phyloP scores from a whole-genome alignment of 2,888 invertebrate genomes.

The Agriopis marginaria region DNA sequence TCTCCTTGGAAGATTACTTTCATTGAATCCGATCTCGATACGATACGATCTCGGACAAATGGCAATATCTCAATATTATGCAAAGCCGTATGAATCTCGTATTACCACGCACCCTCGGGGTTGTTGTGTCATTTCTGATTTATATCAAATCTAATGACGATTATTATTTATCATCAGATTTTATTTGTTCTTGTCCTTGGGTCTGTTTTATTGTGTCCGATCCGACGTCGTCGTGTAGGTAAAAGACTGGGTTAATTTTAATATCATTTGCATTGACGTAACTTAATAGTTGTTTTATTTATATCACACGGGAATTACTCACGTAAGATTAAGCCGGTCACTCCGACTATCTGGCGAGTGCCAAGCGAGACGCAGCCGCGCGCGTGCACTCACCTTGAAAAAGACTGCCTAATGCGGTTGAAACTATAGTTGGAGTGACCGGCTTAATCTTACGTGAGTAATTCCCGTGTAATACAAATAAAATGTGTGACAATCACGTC shows the following conservation, averaged over 20 bases:
- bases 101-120: slow-evolving; percentile 56
- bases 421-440: too few species aligned
- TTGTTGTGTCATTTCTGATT: slow-evolving; percentile 63
- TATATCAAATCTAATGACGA: slow-evolving; percentile 55
- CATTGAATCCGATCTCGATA: neutral
- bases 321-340: too few species aligned
- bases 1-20: too few species aligned
- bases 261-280: neutral
- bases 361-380: too few species aligned
- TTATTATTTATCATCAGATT: slow-evolving; percentile 50
- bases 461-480: too few species aligned
- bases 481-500: too few species aligned
- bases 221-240: neutral
- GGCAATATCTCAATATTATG: slow-evolving; percentile 52
- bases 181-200: slow-evolving; percentile 7
- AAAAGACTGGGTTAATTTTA: neutral
- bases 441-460: too few species aligned
- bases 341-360: too few species aligned
- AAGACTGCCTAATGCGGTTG: too few species aligned
- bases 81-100: slow-evolving; percentile 58
- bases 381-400: too few species aligned
- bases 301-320: too few species aligned
- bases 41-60: slow-evolving; percentile 3
- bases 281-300: too few species aligned
- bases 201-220: slow-evolving; percentile 9